These are phyloP conservation scores for Peromyscus melanophrys DNA, from an alignment of 2,797 vertebrate species.

Conservation along the genomic window DNA sequence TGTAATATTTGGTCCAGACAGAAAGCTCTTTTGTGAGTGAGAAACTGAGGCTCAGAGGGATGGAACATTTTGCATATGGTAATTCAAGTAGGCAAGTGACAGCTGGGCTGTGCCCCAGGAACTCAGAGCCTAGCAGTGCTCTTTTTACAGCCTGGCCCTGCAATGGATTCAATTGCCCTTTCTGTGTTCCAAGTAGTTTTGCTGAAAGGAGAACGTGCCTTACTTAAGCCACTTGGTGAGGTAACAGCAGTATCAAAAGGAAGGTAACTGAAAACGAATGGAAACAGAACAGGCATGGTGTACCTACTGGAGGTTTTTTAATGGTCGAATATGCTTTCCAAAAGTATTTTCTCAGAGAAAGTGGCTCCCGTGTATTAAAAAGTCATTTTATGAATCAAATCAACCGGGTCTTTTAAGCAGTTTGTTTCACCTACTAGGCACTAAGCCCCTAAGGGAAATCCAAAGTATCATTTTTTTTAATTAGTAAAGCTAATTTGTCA, in stretches of 20 bases:
- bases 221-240: constrained; percentile 21
- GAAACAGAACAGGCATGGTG: neutral
- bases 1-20: constrained; percentile 18
- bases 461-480: neutral
- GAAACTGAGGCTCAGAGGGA: constrained; percentile 37
- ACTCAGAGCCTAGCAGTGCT: neutral
- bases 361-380: constrained; percentile 45
- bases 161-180: constrained; percentile 18
- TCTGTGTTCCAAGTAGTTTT: constrained; percentile 23
- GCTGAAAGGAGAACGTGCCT: constrained; percentile 23
- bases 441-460: neutral
- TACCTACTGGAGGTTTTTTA: neutral
- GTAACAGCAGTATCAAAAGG: constrained; percentile 35
- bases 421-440: neutral
- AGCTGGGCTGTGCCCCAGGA: neutral
- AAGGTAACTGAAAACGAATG: constrained; percentile 39
- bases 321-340: neutral
- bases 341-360: constrained; percentile 50
- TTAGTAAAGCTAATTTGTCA: constrained; percentile 47
- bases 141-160: neutral
- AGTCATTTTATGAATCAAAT: constrained; percentile 15
- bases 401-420: constrained; percentile 39
- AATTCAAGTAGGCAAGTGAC: constrained; percentile 16
- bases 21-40: constrained; percentile 43
- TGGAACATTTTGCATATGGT: constrained; percentile 39